Base-by-base conservation (phyloP, 1,140 invertebrate genomes). In the Halictus rubicundus region DNA sequence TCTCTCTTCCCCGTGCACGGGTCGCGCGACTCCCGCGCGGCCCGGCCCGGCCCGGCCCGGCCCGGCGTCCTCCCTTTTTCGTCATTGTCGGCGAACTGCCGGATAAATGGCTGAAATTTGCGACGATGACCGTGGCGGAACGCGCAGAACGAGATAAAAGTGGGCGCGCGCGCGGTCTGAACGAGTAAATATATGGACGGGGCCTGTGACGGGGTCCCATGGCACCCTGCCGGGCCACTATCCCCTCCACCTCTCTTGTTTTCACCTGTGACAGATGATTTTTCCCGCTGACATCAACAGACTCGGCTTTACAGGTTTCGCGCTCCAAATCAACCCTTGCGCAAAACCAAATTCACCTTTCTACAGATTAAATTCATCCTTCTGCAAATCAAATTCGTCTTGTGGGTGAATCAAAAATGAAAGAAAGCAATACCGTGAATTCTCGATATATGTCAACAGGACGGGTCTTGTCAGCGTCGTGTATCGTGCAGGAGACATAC, bases 101-200 rank as follows among this genome's bases (percentile, higher is more conserved):
- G 54, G 78, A 88, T 87, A 87, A 87, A 89, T 81, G 85, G 80
- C 25, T 23, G 71, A 88, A 89, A 90, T 90, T 89, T 86, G 66
- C 64, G 76, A 39, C 65, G 32, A 75, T 25, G 69, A 80, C 79
- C 77, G 27, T 68, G 68, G 27, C 21, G 54, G 42, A 78, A 59
- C 37, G 27, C 60, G 27, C 60, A 46, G 19, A 72, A 37, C 39
- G 71, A 61, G 27, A 61, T 59, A 59, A 65, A 69, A 52, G 27
- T 65, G 59, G 14, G 42, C 42, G 42, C 42, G 2, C 78, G 46
- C 23, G 46, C 23, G 54, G 60, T 59, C 46, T 37, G 4, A 46
- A 64, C 66, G 63, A 81, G 69, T 66, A 84, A 85, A 87, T 88
- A 87, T 85, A 88, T 85, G 77, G 83, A 77, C 46, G 54, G 46